Percentiles rank a stretch among this genome's conserved stretches.
These are phyloP conservation scores for Tipula unca DNA, from an alignment of 2,888 invertebrate species.

Conservation along the genomic window DNA sequence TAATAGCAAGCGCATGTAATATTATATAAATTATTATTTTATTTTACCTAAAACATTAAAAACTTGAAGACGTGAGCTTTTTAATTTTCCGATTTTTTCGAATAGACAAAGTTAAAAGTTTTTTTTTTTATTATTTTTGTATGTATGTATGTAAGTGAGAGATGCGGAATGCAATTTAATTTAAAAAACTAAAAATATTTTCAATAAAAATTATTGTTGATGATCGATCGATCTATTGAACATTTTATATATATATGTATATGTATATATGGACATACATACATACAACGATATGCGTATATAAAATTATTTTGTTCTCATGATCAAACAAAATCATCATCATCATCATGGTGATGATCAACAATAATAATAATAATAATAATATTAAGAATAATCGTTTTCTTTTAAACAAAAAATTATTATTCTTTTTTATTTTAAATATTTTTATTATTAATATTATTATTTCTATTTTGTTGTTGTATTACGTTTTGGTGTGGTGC, in stretches of 20 bases:
- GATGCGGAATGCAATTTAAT: neutral
- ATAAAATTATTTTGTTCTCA: neutral
- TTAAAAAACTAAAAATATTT: neutral
- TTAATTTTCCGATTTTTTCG: neutral
- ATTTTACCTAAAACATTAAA: neutral
- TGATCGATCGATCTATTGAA: neutral
- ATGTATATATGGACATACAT: neutral
- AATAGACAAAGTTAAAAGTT: neutral
- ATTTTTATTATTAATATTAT: neutral
- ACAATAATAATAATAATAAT: neutral
- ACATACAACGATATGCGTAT: neutral
- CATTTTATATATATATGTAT: no score
- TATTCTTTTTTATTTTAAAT: neutral
- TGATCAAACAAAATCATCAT: neutral
- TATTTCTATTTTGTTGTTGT: neutral
- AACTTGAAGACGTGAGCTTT: neutral
- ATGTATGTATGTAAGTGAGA: slow-evolving; percentile 8
- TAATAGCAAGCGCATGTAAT: neutral
- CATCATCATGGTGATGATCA: neutral
- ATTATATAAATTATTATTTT: neutral
- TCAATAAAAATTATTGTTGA: neutral
- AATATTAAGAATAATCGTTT: slow-evolving; percentile 2
- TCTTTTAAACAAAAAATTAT: neutral
- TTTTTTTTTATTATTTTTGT: no score
- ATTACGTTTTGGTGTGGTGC: neutral